phyloP scores from a whole-genome alignment of 2,113 vertebrate species.

The Trachemys scripta region DNA sequence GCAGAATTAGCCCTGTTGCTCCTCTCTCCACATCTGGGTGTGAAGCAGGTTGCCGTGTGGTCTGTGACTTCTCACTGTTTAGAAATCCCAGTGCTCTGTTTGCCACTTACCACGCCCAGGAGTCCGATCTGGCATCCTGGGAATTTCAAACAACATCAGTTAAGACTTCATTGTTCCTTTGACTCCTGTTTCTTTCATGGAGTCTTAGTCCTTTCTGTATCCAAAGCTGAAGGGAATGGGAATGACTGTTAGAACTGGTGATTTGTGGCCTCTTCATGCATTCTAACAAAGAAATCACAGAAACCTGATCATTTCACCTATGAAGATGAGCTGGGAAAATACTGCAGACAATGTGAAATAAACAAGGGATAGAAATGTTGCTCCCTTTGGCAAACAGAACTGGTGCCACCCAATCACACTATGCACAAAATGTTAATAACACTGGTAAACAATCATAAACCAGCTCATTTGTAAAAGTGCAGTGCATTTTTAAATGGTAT shows the following conservation, averaged over 20 bases:
- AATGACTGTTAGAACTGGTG: background rate
- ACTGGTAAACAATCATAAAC: background rate
- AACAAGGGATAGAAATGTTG: background rate
- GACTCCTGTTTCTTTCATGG: background rate
- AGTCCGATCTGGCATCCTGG: conserved; percentile 15
- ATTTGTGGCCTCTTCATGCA: background rate
- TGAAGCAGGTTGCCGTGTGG: background rate
- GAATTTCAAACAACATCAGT: conserved; percentile 25
- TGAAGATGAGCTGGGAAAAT: conserved; percentile 12
- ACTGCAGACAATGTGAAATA: background rate
- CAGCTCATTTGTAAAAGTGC: background rate
- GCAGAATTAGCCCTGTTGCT: background rate
- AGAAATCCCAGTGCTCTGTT: background rate
- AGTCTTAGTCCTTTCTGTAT: background rate
- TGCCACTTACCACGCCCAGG: background rate
- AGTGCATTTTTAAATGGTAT: background rate
- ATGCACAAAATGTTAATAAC: background rate
- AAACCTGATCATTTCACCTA: background rate
- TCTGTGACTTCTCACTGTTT: conserved; percentile 25
- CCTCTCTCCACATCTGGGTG: background rate
- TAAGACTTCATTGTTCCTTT: background rate
- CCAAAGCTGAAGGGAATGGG: background rate
- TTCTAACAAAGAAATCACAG: background rate
- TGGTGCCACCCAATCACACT: accelerated
- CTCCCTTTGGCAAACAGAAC: conserved; percentile 3